Evolutionary conservation across 1,140 invertebrate species (phyloP).

Genomic region (Listronotus bonariensis): DNA sequence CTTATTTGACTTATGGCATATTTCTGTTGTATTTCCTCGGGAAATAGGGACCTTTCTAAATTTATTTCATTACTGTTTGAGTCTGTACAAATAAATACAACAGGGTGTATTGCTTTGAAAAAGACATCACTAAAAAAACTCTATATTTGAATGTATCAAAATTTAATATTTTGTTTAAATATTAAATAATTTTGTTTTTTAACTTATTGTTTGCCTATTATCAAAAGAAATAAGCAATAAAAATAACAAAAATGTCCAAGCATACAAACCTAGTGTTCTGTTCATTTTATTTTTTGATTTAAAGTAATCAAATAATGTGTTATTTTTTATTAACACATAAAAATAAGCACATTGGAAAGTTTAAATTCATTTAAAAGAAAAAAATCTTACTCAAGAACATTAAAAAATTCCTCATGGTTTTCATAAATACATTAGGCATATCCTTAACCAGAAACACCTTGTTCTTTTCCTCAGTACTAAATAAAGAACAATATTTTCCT

Average conservation of each 20-base stretch:
- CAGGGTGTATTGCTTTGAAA: constrained; percentile 66
- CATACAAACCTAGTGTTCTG: too few relatives aligned
- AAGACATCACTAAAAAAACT: constrained; percentile 63
- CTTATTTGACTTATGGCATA: constrained; percentile 66
- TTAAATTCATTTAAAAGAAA: too few relatives aligned
- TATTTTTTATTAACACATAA: too few relatives aligned
- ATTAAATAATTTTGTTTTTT: background rate
- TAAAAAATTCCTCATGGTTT: constrained; percentile 65
- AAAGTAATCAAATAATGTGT: too few relatives aligned
- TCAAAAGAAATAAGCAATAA: background rate
- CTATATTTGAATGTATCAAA: constrained; percentile 16
- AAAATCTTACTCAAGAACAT: constrained; percentile 65
- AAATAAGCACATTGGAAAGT: too few relatives aligned
- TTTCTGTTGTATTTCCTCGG: constrained; percentile 62
- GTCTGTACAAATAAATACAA: constrained; percentile 74
- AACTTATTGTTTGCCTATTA: background rate
- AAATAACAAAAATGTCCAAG: too few relatives aligned
- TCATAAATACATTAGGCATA: constrained; percentile 72
- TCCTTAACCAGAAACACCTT: constrained; percentile 72
- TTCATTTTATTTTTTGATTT: too few relatives aligned
- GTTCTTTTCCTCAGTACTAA: constrained; percentile 55
- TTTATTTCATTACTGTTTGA: constrained; percentile 63
- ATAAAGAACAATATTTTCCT: constrained; percentile 69
- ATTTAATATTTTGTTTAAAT: background rate
- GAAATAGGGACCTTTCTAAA: constrained; percentile 66